Percentiles rank a stretch among this genome's conserved stretches.
Conservation (phyloP, 2,888 invertebrate genomes). For the Cantharis nigra region DNA sequence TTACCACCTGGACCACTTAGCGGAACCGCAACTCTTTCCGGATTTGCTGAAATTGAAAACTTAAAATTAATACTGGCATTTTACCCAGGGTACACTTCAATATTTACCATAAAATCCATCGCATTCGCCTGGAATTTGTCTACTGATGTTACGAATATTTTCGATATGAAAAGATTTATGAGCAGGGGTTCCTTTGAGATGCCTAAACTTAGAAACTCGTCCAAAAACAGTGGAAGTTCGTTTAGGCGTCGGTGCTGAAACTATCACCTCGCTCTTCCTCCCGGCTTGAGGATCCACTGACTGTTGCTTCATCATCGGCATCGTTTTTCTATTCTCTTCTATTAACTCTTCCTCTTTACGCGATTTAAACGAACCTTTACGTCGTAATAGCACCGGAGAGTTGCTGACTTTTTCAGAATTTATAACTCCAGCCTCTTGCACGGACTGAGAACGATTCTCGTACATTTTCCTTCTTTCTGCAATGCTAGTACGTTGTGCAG, state of each 20-base stretch:
- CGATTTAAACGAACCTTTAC: slow-evolving; percentile 72
- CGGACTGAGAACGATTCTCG: slow-evolving; percentile 74
- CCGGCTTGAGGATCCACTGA: slow-evolving; percentile 56
- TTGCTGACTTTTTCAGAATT: slow-evolving; percentile 65
- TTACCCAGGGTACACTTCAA: neutral
- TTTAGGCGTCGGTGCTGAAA: slow-evolving; percentile 69
- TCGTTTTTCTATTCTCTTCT: slow-evolving; percentile 55
- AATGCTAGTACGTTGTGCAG: slow-evolving; percentile 71
- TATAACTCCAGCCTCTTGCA: slow-evolving; percentile 59
- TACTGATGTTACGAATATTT: slow-evolving; percentile 86
- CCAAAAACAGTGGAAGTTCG: slow-evolving; percentile 86
- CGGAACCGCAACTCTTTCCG: slow-evolving; percentile 86
- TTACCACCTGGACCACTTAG: slow-evolving; percentile 90
- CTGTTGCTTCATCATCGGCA: slow-evolving; percentile 57
- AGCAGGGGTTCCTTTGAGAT: slow-evolving; percentile 86
- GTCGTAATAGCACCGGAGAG: slow-evolving; percentile 75
- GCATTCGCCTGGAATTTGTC: slow-evolving; percentile 92
- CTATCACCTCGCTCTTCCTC: slow-evolving; percentile 52
- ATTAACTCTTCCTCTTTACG: slow-evolving; percentile 60
- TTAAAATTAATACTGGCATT: no score
- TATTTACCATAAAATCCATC: slow-evolving; percentile 85
- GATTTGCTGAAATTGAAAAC: slow-evolving; percentile 67
- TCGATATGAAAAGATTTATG: slow-evolving; percentile 92
- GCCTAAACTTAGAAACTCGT: slow-evolving; percentile 89
- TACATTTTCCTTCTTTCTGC: slow-evolving; percentile 79